phyloP scores from a whole-genome alignment of 2,113 vertebrate species.

The Chamaetylas fuelleborni region DNA sequence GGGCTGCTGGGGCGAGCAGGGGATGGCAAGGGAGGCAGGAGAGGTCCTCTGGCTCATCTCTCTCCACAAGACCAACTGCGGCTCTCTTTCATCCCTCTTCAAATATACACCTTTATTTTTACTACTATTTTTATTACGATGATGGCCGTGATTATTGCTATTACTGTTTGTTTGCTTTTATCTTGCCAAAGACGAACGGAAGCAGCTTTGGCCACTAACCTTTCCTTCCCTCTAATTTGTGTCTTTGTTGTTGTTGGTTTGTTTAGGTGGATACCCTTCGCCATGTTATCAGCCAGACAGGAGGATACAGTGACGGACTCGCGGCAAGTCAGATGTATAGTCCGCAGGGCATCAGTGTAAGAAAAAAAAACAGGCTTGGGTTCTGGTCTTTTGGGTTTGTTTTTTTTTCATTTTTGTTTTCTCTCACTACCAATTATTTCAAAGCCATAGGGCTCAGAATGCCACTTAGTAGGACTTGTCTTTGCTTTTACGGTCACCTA shows the following conservation, averaged over 20 bases:
- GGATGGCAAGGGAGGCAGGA: background rate
- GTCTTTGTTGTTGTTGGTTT: conserved; percentile 74
- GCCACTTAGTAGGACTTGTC: conserved; percentile 87
- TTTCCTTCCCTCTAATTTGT: conserved; percentile 56
- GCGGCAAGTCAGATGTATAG: conserved; percentile 99
- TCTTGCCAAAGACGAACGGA: background rate
- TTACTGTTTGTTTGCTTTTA: background rate
- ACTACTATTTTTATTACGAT: background rate
- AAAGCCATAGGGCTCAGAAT: conserved; percentile 86
- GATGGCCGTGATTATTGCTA: background rate
- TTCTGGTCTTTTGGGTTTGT: conserved; percentile 37
- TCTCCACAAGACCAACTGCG: rapidly evolving
- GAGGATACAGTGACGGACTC: conserved; percentile 99
- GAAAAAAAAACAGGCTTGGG: conserved; percentile 68
- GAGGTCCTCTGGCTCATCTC: background rate
- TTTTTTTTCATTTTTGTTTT: conserved; percentile 45
- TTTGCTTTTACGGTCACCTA: conserved; percentile 82
- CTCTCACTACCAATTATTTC: conserved; percentile 88
- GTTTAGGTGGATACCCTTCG: conserved; percentile 99
- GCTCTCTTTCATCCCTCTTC: background rate
- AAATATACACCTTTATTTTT: background rate
- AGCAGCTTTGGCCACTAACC: conserved; percentile 19
- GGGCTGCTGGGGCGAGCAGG: background rate
- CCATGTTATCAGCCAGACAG: conserved; percentile 99
- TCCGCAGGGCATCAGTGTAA: conserved; percentile 99